These are phyloP conservation scores for Drosophila carrolli DNA, from an alignment of 1,140 invertebrate genomes.

Conservation along the genomic window DNA sequence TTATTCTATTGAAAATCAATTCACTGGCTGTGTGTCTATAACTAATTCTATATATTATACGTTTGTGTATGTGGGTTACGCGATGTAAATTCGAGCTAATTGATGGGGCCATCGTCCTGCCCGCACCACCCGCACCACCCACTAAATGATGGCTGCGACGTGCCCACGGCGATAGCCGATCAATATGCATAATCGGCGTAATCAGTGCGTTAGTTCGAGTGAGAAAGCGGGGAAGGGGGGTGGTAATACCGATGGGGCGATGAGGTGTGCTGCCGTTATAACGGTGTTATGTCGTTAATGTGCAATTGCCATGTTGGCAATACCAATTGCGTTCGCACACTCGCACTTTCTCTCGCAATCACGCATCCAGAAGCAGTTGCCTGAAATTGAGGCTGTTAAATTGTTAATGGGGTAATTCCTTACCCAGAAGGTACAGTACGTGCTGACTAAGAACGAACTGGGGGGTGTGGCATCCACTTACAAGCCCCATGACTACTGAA, in stretches of 20 bases:
- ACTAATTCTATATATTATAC: neutral
- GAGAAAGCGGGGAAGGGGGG: neutral
- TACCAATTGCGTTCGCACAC: slow-evolving; percentile 48
- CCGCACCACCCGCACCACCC: neutral
- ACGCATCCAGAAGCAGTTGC: slow-evolving; percentile 41
- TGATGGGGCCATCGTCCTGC: slow-evolving; percentile 9
- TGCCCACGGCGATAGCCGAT: slow-evolving; percentile 60
- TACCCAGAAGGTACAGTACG: slow-evolving; percentile 51
- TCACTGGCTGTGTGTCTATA: neutral
- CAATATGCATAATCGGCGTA: slow-evolving; percentile 78
- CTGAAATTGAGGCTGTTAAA: slow-evolving; percentile 73
- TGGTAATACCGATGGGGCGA: neutral
- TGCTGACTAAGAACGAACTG: slow-evolving; percentile 7
- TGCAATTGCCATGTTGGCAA: slow-evolving; percentile 83
- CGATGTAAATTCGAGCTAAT: slow-evolving; percentile 52
- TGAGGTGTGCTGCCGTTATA: slow-evolving; percentile 61
- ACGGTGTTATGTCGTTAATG: slow-evolving; percentile 83
- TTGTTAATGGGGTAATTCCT: slow-evolving; percentile 78
- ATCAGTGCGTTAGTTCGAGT: slow-evolving; percentile 53
- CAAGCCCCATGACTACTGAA: slow-evolving; percentile 1
- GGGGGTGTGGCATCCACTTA: neutral
- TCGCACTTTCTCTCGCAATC: slow-evolving; percentile 14
- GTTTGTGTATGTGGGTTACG: neutral
- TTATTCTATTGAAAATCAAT: no score
- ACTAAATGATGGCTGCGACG: slow-evolving; percentile 67